These are phyloP conservation scores for Charadrius vociferus DNA, from an alignment of 2,113 vertebrate species.

Conservation along the genomic window DNA sequence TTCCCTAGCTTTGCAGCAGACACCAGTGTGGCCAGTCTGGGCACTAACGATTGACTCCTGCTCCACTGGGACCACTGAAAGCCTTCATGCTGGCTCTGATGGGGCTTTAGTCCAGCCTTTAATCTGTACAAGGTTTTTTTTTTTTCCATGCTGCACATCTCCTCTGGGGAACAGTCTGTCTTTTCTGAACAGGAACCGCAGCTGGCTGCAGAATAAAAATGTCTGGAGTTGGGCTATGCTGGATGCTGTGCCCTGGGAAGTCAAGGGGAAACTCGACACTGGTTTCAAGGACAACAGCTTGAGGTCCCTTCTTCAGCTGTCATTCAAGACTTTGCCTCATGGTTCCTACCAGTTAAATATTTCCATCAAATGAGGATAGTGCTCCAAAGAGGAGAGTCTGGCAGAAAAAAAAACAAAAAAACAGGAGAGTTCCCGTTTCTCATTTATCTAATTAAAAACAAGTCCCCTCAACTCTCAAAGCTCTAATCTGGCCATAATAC, in stretches of 20 bases:
- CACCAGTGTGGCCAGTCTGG: background rate
- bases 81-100: background rate
- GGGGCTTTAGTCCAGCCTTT: background rate
- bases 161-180: background rate
- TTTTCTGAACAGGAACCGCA: background rate
- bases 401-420: background rate
- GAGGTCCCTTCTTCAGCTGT: background rate
- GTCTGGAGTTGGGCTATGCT: background rate
- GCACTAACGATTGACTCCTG: rapidly evolving
- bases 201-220: background rate
- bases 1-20: background rate
- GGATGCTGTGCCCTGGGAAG: background rate
- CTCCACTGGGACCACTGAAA: background rate
- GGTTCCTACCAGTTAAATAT: background rate
- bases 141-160: background rate
- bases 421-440: background rate
- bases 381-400: background rate
- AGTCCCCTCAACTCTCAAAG: background rate
- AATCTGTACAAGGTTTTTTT: background rate
- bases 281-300: conserved; percentile 33
- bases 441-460: background rate
- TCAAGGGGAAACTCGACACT: background rate
- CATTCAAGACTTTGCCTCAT: background rate
- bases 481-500: background rate
- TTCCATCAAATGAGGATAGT: background rate